Evolutionary conservation across 2,113 vertebrate species (phyloP).

Genomic region (Antigone vipio): DNA sequence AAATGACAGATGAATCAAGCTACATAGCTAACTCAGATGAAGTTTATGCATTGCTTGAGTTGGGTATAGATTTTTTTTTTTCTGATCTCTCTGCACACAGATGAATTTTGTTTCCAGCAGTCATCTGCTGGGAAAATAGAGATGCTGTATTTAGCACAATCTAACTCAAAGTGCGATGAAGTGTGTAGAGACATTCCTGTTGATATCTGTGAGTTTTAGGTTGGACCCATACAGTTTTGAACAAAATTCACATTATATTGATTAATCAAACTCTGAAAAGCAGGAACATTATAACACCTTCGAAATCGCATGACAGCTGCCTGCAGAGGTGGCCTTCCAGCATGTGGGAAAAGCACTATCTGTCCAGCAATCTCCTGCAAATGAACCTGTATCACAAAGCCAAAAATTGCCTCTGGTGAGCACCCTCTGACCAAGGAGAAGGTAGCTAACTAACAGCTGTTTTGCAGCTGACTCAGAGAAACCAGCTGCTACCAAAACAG

Average conservation of each 20-base stretch:
- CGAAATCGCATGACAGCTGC: neutral
- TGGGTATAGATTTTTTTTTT: neutral
- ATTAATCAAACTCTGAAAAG: conserved; percentile 23
- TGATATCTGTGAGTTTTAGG: neutral
- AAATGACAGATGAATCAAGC: conserved; percentile 1
- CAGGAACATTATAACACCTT: neutral
- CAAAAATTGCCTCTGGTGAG: neutral
- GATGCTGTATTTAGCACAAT: neutral
- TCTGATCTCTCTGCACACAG: neutral
- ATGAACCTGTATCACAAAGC: neutral
- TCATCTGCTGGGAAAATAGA: conserved; percentile 1
- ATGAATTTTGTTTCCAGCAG: neutral
- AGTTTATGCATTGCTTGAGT: neutral
- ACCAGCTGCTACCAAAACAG: conserved; percentile 40
- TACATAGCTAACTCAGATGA: neutral
- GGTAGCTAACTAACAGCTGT: conserved; percentile 7
- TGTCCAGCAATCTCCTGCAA: neutral
- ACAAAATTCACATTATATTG: conserved; percentile 29
- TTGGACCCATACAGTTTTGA: neutral
- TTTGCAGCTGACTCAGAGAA: conserved; percentile 56
- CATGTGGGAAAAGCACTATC: neutral
- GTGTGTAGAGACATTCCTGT: neutral
- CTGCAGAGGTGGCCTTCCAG: neutral
- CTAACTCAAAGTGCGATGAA: neutral
- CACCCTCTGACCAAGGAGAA: neutral